These are phyloP conservation scores for Macroramphosus scolopax DNA, from an alignment of 2,797 vertebrate species.

Conservation along the genomic window DNA sequence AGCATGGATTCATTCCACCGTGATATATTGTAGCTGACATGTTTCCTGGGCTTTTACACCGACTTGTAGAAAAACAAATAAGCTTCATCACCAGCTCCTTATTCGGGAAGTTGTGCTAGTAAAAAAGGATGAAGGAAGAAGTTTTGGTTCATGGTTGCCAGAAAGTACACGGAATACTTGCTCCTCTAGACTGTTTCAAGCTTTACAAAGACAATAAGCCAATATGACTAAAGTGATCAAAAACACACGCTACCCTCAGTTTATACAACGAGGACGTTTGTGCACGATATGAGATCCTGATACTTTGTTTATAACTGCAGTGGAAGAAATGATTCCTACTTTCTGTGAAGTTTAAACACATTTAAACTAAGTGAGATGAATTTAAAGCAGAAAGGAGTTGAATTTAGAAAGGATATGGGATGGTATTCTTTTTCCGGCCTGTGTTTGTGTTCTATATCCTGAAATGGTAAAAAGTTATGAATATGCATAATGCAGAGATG, in stretches of 20 bases:
- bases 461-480: slow-evolving; percentile 65
- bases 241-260: slow-evolving; percentile 3
- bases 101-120: no score
- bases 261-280: not conserved
- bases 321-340: slow-evolving; percentile 42
- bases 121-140: slow-evolving; percentile 23
- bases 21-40: slow-evolving; percentile 31
- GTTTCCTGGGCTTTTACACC: slow-evolving; percentile 25
- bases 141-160: slow-evolving; percentile 24
- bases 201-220: slow-evolving; percentile 24
- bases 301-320: not conserved
- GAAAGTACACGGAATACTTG: slow-evolving; percentile 8
- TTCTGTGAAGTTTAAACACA: slow-evolving; percentile 64
- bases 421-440: slow-evolving; percentile 37
- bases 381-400: slow-evolving; percentile 25
- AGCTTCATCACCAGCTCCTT: slow-evolving; percentile 9
- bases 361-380: slow-evolving; percentile 20
- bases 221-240: slow-evolving; percentile 7
- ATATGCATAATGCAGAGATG: slow-evolving; percentile 77
- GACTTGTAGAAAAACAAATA: slow-evolving; percentile 17
- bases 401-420: slow-evolving; percentile 36
- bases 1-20: slow-evolving; percentile 19
- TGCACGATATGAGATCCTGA: not conserved
- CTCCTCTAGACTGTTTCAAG: slow-evolving; percentile 7
- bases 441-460: slow-evolving; percentile 59